These are phyloP conservation scores for Cebus imitator DNA, from an alignment of 2,113 vertebrate species.

Conservation along the genomic window DNA sequence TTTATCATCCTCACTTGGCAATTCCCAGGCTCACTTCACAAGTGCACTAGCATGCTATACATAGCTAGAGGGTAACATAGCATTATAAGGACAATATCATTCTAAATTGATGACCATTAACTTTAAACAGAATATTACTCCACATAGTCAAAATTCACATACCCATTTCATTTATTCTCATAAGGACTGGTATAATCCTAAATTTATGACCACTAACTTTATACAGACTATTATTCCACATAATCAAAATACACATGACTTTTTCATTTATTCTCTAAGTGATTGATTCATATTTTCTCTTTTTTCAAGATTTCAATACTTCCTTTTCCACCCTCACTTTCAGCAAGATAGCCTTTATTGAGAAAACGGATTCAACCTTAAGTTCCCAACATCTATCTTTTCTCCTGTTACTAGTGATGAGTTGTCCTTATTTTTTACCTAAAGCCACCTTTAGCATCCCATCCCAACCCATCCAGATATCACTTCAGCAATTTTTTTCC, in stretches of 20 bases:
- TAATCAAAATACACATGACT: background rate
- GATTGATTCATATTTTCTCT: background rate
- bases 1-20: background rate
- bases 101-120: background rate
- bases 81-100: background rate
- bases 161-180: background rate
- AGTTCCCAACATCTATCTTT: background rate
- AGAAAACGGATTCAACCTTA: background rate
- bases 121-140: background rate
- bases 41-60: too few species aligned
- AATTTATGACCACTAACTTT: background rate
- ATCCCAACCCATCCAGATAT: background rate
- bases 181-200: background rate
- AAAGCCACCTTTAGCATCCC: background rate
- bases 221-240: background rate
- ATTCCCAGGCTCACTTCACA: background rate
- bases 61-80: background rate
- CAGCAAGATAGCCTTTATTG: background rate
- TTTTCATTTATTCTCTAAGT: background rate
- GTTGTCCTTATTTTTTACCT: background rate
- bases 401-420: background rate
- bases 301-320: background rate
- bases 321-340: background rate
- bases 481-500: background rate
- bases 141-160: background rate